phyloP scores from a whole-genome alignment of 2,113 vertebrate species.

The Patagioenas fasciata region DNA sequence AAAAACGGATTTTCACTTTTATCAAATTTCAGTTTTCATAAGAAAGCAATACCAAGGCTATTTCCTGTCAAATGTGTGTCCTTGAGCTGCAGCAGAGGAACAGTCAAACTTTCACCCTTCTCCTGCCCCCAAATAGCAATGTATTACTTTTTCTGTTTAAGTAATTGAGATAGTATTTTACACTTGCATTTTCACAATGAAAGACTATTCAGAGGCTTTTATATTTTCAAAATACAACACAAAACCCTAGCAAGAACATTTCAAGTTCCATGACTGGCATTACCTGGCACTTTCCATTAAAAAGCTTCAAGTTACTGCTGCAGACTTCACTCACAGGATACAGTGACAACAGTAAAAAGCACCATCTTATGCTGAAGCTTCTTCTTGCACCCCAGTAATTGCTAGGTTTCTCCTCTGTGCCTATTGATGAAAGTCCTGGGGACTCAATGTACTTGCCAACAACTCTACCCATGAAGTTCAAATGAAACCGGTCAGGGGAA shows the following conservation, averaged over 20 bases:
- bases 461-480: neutral
- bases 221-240: neutral
- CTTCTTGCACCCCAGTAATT: neutral
- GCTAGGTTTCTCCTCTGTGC: neutral
- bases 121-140: neutral
- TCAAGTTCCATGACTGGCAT: neutral
- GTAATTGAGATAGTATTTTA: neutral
- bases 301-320: neutral
- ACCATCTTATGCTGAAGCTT: neutral
- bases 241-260: neutral
- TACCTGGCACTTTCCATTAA: neutral
- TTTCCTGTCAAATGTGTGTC: neutral
- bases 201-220: neutral
- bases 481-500: neutral
- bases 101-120: neutral
- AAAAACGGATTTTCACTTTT: neutral
- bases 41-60: slow-evolving; percentile 6
- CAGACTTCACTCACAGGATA: neutral
- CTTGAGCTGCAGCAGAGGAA: neutral
- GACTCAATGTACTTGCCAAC: neutral
- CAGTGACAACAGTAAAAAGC: neutral
- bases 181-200: neutral
- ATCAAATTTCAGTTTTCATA: slow-evolving; percentile 3
- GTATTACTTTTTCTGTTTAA: neutral
- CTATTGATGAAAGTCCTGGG: neutral